phyloP scores from a whole-genome alignment of 2,797 vertebrate species.

The Microctenopoma steveboyesi region DNA sequence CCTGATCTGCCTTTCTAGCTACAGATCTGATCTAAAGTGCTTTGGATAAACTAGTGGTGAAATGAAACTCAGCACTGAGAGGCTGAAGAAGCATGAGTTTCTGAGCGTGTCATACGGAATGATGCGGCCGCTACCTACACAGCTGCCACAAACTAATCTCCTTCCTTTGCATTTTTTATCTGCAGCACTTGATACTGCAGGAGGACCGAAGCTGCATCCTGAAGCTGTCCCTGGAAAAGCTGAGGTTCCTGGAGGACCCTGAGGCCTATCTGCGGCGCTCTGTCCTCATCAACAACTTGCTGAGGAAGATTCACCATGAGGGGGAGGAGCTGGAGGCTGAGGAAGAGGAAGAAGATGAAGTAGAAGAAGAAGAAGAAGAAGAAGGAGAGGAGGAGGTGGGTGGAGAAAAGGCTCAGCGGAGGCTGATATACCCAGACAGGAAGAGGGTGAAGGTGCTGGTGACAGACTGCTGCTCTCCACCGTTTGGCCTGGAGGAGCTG shows the following conservation, averaged over 20 bases:
- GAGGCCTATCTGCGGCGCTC: slow-evolving; percentile 95
- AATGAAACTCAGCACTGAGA: no score
- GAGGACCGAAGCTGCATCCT: slow-evolving; percentile 97
- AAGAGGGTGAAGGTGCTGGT: slow-evolving; percentile 95
- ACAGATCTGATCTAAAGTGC: no score
- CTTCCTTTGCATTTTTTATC: background rate
- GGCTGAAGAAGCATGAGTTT: no score
- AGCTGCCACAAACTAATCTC: background rate
- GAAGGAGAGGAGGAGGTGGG: slow-evolving; percentile 80
- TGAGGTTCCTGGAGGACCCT: slow-evolving; percentile 95
- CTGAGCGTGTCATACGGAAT: no score
- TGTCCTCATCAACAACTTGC: slow-evolving; percentile 98
- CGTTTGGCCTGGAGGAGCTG: slow-evolving; percentile 89
- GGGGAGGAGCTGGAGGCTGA: slow-evolving; percentile 87
- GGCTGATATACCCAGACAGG: slow-evolving; percentile 82
- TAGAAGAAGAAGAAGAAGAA: slow-evolving; percentile 81
- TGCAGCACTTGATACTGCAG: slow-evolving; percentile 93
- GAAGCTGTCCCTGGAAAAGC: slow-evolving; percentile 96
- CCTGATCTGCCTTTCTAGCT: no score
- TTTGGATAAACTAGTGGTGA: no score
- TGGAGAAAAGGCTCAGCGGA: slow-evolving; percentile 80
- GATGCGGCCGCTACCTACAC: no score
- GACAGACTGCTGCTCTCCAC: slow-evolving; percentile 89
- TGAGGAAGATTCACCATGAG: slow-evolving; percentile 91
- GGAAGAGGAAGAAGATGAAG: slow-evolving; percentile 86